Evolutionary conservation across 2,113 vertebrate species (phyloP).

Genomic region (Vulpes ferrilata): DNA sequence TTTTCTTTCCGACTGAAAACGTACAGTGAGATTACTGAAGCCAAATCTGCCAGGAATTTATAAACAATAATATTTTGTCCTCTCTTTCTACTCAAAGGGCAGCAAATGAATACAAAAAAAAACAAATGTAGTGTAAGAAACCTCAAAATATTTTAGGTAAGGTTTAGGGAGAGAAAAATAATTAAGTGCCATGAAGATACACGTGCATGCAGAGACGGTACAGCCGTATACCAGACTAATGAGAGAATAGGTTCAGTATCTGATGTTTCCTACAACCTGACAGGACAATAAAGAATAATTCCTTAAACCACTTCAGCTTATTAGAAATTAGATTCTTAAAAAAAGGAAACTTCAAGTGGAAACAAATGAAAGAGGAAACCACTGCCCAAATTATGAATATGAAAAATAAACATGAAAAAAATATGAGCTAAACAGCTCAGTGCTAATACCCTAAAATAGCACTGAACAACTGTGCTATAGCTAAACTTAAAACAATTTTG

Average conservation of each 20-base stretch:
- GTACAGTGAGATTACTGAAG: neutral
- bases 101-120: conserved; percentile 44
- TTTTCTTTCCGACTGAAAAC: conserved; percentile 26
- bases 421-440: neutral
- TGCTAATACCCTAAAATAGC: neutral
- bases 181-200: neutral
- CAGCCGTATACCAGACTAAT: neutral
- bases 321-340: conserved; percentile 25
- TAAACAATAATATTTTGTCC: neutral
- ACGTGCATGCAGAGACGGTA: neutral
- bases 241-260: neutral
- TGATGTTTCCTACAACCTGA: neutral
- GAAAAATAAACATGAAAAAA: neutral
- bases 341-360: conserved; percentile 26
- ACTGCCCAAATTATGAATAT: neutral
- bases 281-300: conserved; percentile 14
- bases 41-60: conserved; percentile 15
- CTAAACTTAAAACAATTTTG: neutral
- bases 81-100: neutral
- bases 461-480: neutral
- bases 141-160: neutral
- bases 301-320: conserved; percentile 13
- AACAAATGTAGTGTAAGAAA: neutral
- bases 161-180: conserved; percentile 34
- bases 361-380: conserved; percentile 13